These are phyloP conservation scores for Hycleus cichorii DNA, from an alignment of 1,140 invertebrate genomes.

Conservation along the genomic window DNA sequence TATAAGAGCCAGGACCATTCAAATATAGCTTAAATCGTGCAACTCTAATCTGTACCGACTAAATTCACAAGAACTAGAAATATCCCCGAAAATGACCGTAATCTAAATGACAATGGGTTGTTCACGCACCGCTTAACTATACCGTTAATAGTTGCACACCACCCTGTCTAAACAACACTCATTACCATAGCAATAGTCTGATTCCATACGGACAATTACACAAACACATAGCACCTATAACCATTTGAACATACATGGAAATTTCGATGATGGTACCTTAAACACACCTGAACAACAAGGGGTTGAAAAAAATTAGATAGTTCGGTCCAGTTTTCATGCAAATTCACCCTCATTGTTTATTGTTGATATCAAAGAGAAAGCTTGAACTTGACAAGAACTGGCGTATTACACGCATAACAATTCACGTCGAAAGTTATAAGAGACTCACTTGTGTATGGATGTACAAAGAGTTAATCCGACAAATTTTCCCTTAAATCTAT, in stretches of 20 bases:
- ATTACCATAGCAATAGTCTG: slow-evolving; percentile 10
- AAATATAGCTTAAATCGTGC: too few species aligned
- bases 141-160: slow-evolving; percentile 1
- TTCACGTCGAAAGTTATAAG: not conserved
- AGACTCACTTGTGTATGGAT: slow-evolving; percentile 3
- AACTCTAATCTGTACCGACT: too few species aligned
- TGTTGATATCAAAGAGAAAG: too few species aligned
- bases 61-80: too few species aligned
- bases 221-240: not conserved
- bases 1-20: too few species aligned
- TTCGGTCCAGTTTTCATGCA: too few species aligned
- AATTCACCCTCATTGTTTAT: too few species aligned
- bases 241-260: too few species aligned
- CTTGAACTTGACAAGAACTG: not conserved
- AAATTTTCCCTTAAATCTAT: not conserved
- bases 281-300: slow-evolving; percentile 7
- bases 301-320: too few species aligned
- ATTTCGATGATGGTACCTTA: too few species aligned
- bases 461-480: slow-evolving; percentile 3
- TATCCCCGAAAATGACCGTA: slow-evolving; percentile 1
- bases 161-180: slow-evolving; percentile 1
- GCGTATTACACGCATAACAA: slow-evolving; percentile 10
- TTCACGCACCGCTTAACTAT: slow-evolving; percentile 14
- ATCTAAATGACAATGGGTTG: slow-evolving; percentile 11
- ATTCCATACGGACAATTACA: slow-evolving; percentile 9